Base-by-base conservation (phyloP, 2,113 vertebrate genomes). In the Calidris pygmaea region DNA sequence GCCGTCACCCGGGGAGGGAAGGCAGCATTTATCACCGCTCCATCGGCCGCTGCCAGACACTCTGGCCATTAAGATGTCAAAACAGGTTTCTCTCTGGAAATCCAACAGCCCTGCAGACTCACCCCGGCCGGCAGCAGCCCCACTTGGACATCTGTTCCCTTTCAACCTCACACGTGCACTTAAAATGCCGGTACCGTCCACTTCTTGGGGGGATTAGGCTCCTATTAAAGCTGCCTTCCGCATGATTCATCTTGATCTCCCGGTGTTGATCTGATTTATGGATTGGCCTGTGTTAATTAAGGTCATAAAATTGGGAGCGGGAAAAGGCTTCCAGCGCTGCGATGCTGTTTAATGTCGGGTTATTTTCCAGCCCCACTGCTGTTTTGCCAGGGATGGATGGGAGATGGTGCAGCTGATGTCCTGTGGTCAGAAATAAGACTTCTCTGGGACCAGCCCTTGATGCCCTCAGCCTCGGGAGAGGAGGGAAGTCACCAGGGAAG, bases 241-340 rank as follows among this genome's bases (percentile, higher is more conserved):
- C 84, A 85, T 95, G 94, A 96, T 95, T 95, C 93, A 95, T 89
- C 85, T 77, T 62, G 95, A 88, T 96, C 94, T 95, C 71, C 71
- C 47, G 16, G 95, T 94, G 96, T 90, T 94, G 95, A 96, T 95
- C 91, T 97, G 97, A 97, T 96, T 96, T 97, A 96, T 96, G 92
- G 91, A 93, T 85, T 90, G 65, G 81, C 68, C 79, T 85, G 87
- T 86, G 92, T 93, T 96, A 96, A 96, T 96, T 97, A 93, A 94
- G 93, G 93, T 95, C 93, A 90, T 93, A 93, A 96, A 97, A 96
- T 39, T 91, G 78, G 79, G 76, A 95, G 92, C 32, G 32, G 93
- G 94, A 93, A 95, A 93, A 93, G 93, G 95, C 88, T 97, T 96
- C 92, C 90, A 97, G 94, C 81, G 71, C 78, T 91, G 35, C 53